A percentile compares a stretch with the other conserved stretches of the same genome.
Evolutionary conservation across 2,797 vertebrate species (phyloP).

Genomic region (Eidolon dupreanum): DNA sequence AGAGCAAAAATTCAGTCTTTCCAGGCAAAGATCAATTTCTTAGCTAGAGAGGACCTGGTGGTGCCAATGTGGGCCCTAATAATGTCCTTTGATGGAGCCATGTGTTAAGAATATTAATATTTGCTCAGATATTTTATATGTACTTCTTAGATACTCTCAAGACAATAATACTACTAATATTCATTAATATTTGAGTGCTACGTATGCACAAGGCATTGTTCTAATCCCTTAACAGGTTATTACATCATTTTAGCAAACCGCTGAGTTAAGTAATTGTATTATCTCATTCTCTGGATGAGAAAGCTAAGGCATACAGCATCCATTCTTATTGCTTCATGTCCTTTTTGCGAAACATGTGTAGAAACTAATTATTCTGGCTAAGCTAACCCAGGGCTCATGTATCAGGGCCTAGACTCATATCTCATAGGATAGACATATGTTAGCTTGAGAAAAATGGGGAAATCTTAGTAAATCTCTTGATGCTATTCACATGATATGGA

Average conservation of each 20-base stretch:
- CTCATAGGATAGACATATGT: background rate
- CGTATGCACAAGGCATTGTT: background rate
- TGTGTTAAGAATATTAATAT: background rate
- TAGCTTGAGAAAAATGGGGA: background rate
- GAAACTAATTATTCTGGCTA: background rate
- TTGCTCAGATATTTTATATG: background rate
- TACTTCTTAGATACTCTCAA: background rate
- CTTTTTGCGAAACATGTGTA: background rate
- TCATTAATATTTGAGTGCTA: background rate
- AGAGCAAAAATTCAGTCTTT: slow-evolving; percentile 35
- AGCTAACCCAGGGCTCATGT: background rate
- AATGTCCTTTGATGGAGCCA: background rate
- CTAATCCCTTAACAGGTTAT: background rate
- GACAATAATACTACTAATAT: background rate
- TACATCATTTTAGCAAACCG: background rate
- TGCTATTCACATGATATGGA: background rate
- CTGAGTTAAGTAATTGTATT: slow-evolving; percentile 1
- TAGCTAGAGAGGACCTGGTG: background rate
- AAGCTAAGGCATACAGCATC: background rate
- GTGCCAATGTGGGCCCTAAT: background rate
- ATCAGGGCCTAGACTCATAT: background rate
- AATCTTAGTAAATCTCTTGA: background rate
- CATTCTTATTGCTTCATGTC: background rate
- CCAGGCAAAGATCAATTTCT: background rate
- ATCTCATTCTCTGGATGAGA: slow-evolving; percentile 24